A percentile compares a stretch with the other conserved stretches of the same genome.
phyloP scores from a whole-genome alignment of 2,888 invertebrate species.

The Cyclophora punctaria region DNA sequence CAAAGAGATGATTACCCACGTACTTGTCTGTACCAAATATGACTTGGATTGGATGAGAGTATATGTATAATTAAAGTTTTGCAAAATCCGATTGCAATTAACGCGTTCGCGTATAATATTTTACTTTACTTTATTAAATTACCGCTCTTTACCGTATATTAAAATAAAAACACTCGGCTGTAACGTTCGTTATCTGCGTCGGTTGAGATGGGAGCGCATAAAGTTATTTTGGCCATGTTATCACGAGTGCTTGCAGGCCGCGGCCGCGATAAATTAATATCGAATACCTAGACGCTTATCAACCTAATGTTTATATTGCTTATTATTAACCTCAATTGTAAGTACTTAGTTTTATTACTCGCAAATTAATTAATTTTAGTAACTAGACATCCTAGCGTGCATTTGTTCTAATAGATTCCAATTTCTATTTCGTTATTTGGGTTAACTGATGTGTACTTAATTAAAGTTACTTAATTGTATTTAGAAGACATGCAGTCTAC shows the following conservation, averaged over 20 bases:
- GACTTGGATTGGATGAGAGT: too few relatives aligned
- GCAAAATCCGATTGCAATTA: too few relatives aligned
- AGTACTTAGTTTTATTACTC: background rate
- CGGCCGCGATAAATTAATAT: conserved; percentile 61
- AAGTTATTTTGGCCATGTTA: conserved; percentile 70
- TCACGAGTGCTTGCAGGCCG: conserved; percentile 48
- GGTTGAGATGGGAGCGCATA: conserved; percentile 44
- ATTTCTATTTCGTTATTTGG: too few relatives aligned
- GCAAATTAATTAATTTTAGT: conserved; percentile 6
- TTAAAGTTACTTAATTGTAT: too few relatives aligned
- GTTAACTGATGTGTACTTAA: too few relatives aligned
- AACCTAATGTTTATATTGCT: conserved; percentile 32
- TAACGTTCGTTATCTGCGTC: conserved; percentile 45
- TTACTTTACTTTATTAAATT: conserved; percentile 3
- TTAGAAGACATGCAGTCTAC: too few relatives aligned
- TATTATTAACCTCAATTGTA: conserved; percentile 10
- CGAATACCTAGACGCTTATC: conserved; percentile 49
- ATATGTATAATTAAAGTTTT: too few relatives aligned
- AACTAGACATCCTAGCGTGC: too few relatives aligned
- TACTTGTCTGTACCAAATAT: too few relatives aligned
- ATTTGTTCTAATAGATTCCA: too few relatives aligned
- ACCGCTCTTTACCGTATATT: conserved; percentile 24
- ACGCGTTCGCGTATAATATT: too few relatives aligned
- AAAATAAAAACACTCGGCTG: conserved; percentile 42
- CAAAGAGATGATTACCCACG: too few relatives aligned